These are phyloP conservation scores for Sebastes variabilis DNA, from an alignment of 2,797 vertebrate genomes.

Conservation along the genomic window DNA sequence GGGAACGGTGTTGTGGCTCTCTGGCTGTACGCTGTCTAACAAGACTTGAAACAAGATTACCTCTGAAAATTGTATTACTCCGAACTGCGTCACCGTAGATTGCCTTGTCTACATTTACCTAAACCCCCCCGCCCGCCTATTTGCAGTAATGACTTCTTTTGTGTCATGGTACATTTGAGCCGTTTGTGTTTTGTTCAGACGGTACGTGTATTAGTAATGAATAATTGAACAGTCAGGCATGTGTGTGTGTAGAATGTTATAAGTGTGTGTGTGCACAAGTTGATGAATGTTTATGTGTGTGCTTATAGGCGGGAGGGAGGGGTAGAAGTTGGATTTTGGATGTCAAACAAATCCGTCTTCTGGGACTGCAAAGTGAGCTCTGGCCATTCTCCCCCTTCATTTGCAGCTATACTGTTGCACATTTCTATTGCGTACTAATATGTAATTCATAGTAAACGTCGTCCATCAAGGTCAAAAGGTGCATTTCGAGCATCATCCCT, in stretches of 20 bases:
- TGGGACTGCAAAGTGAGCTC: background rate
- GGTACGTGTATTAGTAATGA: conserved; percentile 46
- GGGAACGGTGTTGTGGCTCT: conserved; percentile 3
- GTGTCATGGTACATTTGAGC: conserved; percentile 56
- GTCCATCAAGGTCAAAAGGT: conserved; percentile 43
- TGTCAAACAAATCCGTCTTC: conserved; percentile 32
- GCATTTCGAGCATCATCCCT: conserved; percentile 12
- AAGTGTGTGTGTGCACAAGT: background rate
- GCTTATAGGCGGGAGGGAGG: background rate
- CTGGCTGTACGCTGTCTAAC: conserved; percentile 21
- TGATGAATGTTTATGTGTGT: conserved; percentile 13
- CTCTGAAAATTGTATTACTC: conserved; percentile 48
- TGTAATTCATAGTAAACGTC: conserved; percentile 1
- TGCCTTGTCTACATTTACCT: conserved; percentile 36
- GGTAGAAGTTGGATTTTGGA: conserved; percentile 2
- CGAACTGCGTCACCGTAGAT: conserved; percentile 32
- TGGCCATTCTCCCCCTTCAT: conserved; percentile 32
- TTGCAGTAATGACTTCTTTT: conserved; percentile 51
- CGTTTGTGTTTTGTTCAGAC: conserved; percentile 53
- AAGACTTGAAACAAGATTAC: conserved; percentile 58
- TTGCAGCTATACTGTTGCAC: conserved; percentile 11
- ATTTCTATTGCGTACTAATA: conserved; percentile 24
- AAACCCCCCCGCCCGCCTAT: conserved; percentile 10
- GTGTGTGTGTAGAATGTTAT: conserved; percentile 30
- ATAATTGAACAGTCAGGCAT: conserved; percentile 53